Evolutionary conservation across 2,888 invertebrate species (phyloP), one percentile per base, ranked within the genome.

Genomic region (Cosmia pyralina): DNA sequence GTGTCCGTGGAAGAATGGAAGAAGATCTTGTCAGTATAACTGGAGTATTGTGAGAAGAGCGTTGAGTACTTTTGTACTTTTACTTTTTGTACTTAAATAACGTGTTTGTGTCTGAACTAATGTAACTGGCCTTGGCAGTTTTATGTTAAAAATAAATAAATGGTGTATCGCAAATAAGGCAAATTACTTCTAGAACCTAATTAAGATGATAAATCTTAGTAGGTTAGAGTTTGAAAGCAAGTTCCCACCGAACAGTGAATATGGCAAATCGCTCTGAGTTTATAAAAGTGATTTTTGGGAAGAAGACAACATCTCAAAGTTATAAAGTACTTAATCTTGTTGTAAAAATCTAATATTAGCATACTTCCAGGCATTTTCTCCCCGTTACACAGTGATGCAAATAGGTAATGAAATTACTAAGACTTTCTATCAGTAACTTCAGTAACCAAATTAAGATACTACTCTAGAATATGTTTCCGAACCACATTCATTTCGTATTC

Each of bases 401-500:
- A 78, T 71, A n/a, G n/a, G n/a, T n/a, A 78, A 75, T 62, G 22
- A 57, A 78, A 71, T 75, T 46, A 72, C 62, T 62, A 0, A 28
- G 57, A 62, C 44, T 59, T 79, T 53, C 19, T 59, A 72, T 59
- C 58, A 57, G 62, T 22, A 72, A 71, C 72, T 72, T 7, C 62
- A 57, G 79, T 79, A 75, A 79, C 44, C 28, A 72, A 72, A 72
- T 75, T 79, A 75, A 62, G 72, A 75, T 75, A 72, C 77, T 69
- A 66, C 79, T 46, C 53, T 58, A 72, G 60, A 78, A 77, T 58
- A 77, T 83, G 44, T 83, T 74, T 57, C 41, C 19, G 38, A 69
- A 79, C 63, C 74, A 63, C 65, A 83, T 81, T 81, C 66, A 75
- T 81, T 81, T 63, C 19, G 63, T 66, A 81, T 83, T 75, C 72